Conservation (phyloP, 2,888 invertebrate genomes). For the Elmis aenea region DNA sequence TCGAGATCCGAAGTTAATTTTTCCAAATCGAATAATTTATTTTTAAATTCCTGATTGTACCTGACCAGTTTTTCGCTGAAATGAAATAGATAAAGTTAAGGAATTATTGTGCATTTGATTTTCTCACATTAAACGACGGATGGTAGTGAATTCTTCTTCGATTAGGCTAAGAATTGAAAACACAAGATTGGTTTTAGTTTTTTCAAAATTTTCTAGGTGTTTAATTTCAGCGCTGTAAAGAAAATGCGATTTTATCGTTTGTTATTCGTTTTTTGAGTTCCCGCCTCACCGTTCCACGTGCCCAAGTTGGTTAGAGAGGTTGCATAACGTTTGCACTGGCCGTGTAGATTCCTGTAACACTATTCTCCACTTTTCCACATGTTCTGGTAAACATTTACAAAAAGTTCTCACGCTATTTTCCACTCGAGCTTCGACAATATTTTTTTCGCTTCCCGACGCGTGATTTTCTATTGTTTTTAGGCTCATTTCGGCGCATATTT, state of each 20-base stretch:
- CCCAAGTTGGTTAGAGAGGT: slow-evolving; percentile 51
- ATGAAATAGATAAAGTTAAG: slow-evolving; percentile 10
- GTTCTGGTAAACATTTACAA: slow-evolving; percentile 51
- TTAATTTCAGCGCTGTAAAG: slow-evolving; percentile 46
- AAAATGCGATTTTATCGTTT: background rate
- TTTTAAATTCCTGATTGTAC: slow-evolving; percentile 34
- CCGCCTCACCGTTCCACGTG: slow-evolving; percentile 49
- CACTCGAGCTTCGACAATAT: slow-evolving; percentile 39
- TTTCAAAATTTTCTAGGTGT: slow-evolving; percentile 47
- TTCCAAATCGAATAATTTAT: slow-evolving; percentile 33
- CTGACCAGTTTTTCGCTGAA: slow-evolving; percentile 35
- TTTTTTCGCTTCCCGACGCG: too few relatives aligned
- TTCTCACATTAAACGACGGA: slow-evolving; percentile 12
- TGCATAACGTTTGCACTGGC: slow-evolving; percentile 50
- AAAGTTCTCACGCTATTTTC: slow-evolving; percentile 53
- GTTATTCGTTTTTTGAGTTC: background rate
- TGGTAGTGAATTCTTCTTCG: slow-evolving; percentile 45
- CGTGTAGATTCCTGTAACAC: slow-evolving; percentile 52
- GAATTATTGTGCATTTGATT: background rate
- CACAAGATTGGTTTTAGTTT: slow-evolving; percentile 46
- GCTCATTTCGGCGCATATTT: too few relatives aligned
- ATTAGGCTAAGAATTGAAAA: slow-evolving; percentile 47
- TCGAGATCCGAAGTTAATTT: slow-evolving; percentile 33
- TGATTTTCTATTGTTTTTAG: too few relatives aligned
- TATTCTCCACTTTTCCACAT: slow-evolving; percentile 48